Evolutionary conservation across 2,113 vertebrate genomes (phyloP).

Genomic region (Xiphorhynchus elegans): DNA sequence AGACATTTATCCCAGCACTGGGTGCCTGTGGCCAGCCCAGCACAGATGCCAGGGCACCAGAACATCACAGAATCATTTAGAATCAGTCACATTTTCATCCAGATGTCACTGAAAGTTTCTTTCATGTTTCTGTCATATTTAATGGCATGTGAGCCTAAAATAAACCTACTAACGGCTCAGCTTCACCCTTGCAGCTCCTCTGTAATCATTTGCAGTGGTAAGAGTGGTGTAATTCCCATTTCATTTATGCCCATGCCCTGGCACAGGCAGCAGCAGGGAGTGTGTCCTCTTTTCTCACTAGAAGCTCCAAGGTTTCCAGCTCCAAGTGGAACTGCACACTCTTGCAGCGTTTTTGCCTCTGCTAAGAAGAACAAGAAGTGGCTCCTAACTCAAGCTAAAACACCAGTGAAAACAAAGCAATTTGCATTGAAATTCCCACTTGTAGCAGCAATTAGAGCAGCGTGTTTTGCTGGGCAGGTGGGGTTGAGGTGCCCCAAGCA

Average conservation of each 20-base stretch:
- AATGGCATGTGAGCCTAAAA: conserved; percentile 37
- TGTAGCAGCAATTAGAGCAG: background rate
- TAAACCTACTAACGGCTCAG: background rate
- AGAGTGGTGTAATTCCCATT: background rate
- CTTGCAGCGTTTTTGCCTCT: background rate
- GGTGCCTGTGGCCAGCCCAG: background rate
- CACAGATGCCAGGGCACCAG: background rate
- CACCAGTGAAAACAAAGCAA: background rate
- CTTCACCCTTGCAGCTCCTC: conserved; percentile 17
- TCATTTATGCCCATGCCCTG: background rate
- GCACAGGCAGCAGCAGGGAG: background rate
- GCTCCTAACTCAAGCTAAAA: background rate
- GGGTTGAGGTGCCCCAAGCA: background rate
- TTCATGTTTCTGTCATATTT: conserved; percentile 1
- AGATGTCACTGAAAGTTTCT: background rate
- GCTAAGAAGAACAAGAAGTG: background rate
- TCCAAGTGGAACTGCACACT: background rate
- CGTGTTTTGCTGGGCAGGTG: fast-evolving
- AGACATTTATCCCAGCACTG: background rate
- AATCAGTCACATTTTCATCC: background rate
- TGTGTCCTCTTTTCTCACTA: background rate
- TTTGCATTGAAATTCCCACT: background rate
- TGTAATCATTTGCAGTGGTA: background rate
- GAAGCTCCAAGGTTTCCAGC: background rate
- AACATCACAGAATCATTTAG: background rate